Percentiles rank a stretch among this genome's conserved stretches.
Evolutionary conservation across 2,888 invertebrate species (phyloP).

Genomic region (Chrysomela aeneicollis): DNA sequence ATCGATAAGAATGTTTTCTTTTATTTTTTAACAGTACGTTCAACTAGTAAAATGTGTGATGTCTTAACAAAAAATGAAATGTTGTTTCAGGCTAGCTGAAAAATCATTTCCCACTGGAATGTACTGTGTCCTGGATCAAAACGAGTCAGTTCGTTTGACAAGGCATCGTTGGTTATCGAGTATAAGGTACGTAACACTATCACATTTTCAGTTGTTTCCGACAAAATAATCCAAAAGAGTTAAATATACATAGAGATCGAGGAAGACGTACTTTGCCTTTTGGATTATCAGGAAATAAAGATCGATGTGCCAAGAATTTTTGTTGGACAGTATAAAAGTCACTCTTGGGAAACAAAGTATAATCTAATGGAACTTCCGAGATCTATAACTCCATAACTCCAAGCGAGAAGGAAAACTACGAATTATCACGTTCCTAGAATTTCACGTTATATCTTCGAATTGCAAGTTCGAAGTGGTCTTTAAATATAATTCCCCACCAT

Average conservation of each 20-base stretch:
- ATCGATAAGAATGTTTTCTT: too few species aligned
- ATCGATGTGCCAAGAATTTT: too few species aligned
- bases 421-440: not conserved
- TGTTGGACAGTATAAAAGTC: too few species aligned
- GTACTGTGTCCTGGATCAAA: conserved; percentile 10
- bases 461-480: not conserved
- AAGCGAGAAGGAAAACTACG: not conserved
- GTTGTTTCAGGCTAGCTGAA: conserved; percentile 2
- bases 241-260: too few species aligned
- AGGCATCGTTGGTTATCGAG: conserved; percentile 10
- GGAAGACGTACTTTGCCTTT: too few species aligned
- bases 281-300: too few species aligned
- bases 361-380: not conserved
- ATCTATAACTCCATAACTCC: not conserved
- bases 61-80: too few species aligned
- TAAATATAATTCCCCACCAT: not conserved
- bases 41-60: too few species aligned
- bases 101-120: conserved; percentile 8
- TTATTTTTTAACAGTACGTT: too few species aligned
- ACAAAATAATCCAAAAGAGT: too few species aligned
- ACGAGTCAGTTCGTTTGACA: conserved; percentile 7
- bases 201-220: too few species aligned
- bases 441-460: not conserved
- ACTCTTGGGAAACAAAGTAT: too few species aligned
- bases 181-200: not conserved